Evolutionary conservation across 2,113 vertebrate species (phyloP), one percentile per base, ranked within the genome.

Genomic region (Chaetura pelagica): DNA sequence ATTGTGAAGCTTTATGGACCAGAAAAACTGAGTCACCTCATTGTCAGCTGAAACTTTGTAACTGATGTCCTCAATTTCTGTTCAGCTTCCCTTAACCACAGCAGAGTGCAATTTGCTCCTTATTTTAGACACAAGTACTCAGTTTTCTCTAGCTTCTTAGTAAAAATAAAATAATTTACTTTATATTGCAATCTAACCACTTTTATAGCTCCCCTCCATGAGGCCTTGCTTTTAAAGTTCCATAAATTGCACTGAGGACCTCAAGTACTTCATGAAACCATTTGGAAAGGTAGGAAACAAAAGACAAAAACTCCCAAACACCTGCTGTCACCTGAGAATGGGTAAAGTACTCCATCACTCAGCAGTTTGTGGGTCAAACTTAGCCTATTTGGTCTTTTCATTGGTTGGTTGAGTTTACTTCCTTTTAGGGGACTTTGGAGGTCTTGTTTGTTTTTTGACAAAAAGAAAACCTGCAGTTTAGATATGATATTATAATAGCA

Each of bases 11-110:
- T 90, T 10, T 83, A 94, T 58, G 63, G 72, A 83, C 78, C 22
- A 10, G 83, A 75, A 88, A 94, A 95, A 85, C 38, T 66, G 63
- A 93, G 85, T 92, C 58, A 92, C 32, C 88, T 69, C 68, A 74
- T 64, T 86, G 59, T 90, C 90, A 88, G 78, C 59, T 89, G 26
- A 68, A 89, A 81, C 48, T 80, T 93, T 29, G 5, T 54, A 95
- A 91, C 46, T 26, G 17, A 88, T 55, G 24, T 69, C 77, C 30
- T 73, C 72, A 51, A 77, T 85, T 94, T 91, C 82, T 88, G 30
- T 35, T 91, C 62, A 85, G 55, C 35, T 87, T 76, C 66, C 62
- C 67, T 75, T 58, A 85, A 72, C n/a, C 67, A 88, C 35, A 79
- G 23, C 24, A 67, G 38, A 73, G 12, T 13, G 7, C 51, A 73